phyloP scores from a whole-genome alignment of 2,113 vertebrate species.

The Gulo gulo region DNA sequence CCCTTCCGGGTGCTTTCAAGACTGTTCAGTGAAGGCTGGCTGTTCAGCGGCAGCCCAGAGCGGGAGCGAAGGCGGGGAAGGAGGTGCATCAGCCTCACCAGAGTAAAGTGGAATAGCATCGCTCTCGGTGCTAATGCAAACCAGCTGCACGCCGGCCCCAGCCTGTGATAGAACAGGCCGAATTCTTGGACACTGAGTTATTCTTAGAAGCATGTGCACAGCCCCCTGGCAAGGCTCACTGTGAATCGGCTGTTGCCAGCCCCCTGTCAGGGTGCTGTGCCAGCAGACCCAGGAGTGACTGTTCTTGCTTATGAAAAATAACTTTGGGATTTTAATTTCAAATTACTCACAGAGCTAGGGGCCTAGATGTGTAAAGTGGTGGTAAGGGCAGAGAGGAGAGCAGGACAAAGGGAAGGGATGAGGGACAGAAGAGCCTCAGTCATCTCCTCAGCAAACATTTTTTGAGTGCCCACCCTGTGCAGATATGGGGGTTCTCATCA shows the following conservation, averaged over 20 bases:
- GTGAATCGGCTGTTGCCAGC: slow-evolving; percentile 83
- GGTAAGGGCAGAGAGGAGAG: not conserved
- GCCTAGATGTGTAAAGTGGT: not conserved
- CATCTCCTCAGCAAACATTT: not conserved
- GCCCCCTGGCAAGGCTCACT: slow-evolving; percentile 82
- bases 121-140: slow-evolving; percentile 81
- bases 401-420: not conserved
- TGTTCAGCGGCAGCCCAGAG: slow-evolving; percentile 73
- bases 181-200: slow-evolving; percentile 89
- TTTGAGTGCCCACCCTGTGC: not conserved
- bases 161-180: slow-evolving; percentile 82
- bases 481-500: not conserved
- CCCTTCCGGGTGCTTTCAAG: slow-evolving; percentile 5
- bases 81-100: slow-evolving; percentile 72
- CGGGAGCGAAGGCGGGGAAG: slow-evolving; percentile 77
- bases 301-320: slow-evolving; percentile 83
- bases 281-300: slow-evolving; percentile 83
- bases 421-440: not conserved
- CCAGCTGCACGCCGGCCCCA: slow-evolving; percentile 83
- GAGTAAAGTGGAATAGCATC: slow-evolving; percentile 81
- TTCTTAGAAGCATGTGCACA: slow-evolving; percentile 85
- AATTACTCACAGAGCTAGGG: slow-evolving; percentile 72
- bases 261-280: slow-evolving; percentile 82
- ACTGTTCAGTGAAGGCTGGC: slow-evolving; percentile 28
- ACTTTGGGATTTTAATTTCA: slow-evolving; percentile 81